Conservation (phyloP, 2,888 invertebrate species). For the Rotaria socialis region DNA sequence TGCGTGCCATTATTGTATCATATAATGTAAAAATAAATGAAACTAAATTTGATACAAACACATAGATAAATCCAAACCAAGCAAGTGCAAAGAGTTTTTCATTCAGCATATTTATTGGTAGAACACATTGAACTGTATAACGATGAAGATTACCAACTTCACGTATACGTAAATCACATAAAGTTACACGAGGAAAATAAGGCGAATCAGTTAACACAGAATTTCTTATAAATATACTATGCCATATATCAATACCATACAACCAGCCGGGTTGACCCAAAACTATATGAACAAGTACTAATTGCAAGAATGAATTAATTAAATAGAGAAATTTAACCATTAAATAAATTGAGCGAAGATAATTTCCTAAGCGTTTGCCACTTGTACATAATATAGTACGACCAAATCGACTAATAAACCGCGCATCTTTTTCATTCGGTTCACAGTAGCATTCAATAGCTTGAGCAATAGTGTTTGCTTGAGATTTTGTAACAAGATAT, state of each 20-base stretch:
- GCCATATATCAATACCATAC: conserved; percentile 52
- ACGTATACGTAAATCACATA: conserved; percentile 49
- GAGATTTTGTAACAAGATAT: conserved; percentile 26
- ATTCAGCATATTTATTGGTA: conserved; percentile 47
- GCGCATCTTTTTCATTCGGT: background rate
- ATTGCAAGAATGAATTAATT: conserved; percentile 54
- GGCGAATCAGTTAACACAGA: conserved; percentile 47
- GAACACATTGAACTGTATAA: conserved; percentile 48
- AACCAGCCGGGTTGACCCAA: conserved; percentile 52
- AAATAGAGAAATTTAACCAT: conserved; percentile 53
- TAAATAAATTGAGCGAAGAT: conserved; percentile 53
- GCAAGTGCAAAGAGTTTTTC: conserved; percentile 44
- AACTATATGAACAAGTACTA: conserved; percentile 54
- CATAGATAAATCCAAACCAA: conserved; percentile 42
- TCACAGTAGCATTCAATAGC: conserved; percentile 40
- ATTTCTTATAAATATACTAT: conserved; percentile 48
- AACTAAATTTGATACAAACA: background rate
- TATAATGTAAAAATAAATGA: background rate
- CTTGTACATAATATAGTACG: conserved; percentile 37
- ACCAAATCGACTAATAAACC: background rate
- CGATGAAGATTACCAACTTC: conserved; percentile 45
- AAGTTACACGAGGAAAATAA: conserved; percentile 49
- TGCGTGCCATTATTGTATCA: background rate
- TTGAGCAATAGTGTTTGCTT: background rate
- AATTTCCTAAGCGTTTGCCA: conserved; percentile 47